Percentiles rank a stretch among this genome's conserved stretches.
These are phyloP conservation scores for Kryptolebias ocellatus DNA, from an alignment of 2,797 vertebrate genomes.

Conservation along the genomic window DNA sequence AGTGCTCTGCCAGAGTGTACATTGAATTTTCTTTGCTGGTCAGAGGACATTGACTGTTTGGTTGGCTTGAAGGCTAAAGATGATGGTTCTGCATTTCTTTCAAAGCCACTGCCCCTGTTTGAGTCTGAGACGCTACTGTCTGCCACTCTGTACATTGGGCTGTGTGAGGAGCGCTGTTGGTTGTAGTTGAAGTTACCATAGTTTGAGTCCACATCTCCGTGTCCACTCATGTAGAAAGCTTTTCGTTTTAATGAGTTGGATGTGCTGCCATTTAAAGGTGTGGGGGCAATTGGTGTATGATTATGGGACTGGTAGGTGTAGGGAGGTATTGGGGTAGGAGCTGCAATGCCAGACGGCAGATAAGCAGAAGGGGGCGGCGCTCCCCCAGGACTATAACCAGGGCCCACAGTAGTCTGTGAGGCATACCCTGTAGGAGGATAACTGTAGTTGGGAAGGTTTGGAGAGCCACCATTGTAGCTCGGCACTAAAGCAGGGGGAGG, in stretches of 20 bases:
- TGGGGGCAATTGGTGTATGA: slow-evolving; percentile 92
- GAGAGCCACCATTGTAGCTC: slow-evolving; percentile 93
- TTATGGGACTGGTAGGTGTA: slow-evolving; percentile 96
- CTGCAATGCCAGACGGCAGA: slow-evolving; percentile 96
- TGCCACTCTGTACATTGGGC: slow-evolving; percentile 96
- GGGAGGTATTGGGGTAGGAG: slow-evolving; percentile 94
- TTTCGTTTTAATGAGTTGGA: slow-evolving; percentile 98
- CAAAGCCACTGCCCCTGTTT: slow-evolving; percentile 94
- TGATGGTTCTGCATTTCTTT: slow-evolving; percentile 91
- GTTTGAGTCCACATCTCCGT: slow-evolving; percentile 96
- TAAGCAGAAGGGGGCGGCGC: slow-evolving; percentile 94
- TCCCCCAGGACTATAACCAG: slow-evolving; percentile 94
- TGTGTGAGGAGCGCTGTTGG: slow-evolving; percentile 98
- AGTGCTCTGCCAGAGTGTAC: slow-evolving; percentile 91
- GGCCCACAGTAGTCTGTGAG: slow-evolving; percentile 92
- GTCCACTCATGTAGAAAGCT: slow-evolving; percentile 99
- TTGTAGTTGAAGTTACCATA: slow-evolving; percentile 97
- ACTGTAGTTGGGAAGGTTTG: slow-evolving; percentile 95
- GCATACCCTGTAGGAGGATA: slow-evolving; percentile 94
- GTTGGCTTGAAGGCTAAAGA: slow-evolving; percentile 96
- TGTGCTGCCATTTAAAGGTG: slow-evolving; percentile 93
- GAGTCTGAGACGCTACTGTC: slow-evolving; percentile 94
- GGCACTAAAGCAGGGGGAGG: slow-evolving; percentile 91
- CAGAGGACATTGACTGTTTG: slow-evolving; percentile 94
- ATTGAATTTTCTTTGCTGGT: slow-evolving; percentile 95